phyloP scores from a whole-genome alignment of 2,888 invertebrate genomes.

The Holacanthella duospinosa region DNA sequence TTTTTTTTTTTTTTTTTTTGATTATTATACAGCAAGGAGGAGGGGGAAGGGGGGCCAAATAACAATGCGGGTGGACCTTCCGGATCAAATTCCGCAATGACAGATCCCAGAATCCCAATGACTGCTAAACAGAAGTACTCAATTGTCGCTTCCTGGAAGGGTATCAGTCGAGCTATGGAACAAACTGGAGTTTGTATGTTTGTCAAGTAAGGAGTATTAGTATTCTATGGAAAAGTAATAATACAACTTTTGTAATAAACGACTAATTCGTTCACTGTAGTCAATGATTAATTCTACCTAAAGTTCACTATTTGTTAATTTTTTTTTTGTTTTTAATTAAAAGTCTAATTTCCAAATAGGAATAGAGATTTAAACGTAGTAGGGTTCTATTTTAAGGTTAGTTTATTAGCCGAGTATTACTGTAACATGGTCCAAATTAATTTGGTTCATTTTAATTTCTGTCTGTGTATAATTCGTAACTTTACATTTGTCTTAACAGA shows the following conservation, averaged over 20 bases:
- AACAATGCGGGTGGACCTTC: constrained; percentile 38
- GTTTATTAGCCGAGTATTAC: too few relatives aligned
- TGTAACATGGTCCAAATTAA: too few relatives aligned
- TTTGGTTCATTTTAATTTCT: too few relatives aligned
- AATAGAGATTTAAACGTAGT: too few relatives aligned
- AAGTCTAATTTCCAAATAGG: too few relatives aligned
- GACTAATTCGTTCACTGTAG: neutral
- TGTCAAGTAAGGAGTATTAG: constrained; percentile 77
- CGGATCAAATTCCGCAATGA: constrained; percentile 15
- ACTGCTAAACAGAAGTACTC: constrained; percentile 78
- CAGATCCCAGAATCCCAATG: constrained; percentile 66
- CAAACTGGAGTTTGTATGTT: constrained; percentile 84
- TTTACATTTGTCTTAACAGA: too few relatives aligned
- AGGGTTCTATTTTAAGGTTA: too few relatives aligned
- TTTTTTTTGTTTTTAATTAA: too few relatives aligned
- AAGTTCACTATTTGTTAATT: neutral
- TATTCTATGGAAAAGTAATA: too few relatives aligned
- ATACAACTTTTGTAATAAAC: constrained; percentile 7
- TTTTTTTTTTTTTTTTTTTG: too few relatives aligned
- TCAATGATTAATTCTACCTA: neutral
- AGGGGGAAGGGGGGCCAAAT: constrained; percentile 18
- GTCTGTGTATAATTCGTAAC: too few relatives aligned
- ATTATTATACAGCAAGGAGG: too few relatives aligned
- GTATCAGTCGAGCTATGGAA: constrained; percentile 77
- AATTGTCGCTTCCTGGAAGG: constrained; percentile 83